Conservation (phyloP, 2,797 vertebrate genomes). For the Poeciliopsis gracilis region DNA sequence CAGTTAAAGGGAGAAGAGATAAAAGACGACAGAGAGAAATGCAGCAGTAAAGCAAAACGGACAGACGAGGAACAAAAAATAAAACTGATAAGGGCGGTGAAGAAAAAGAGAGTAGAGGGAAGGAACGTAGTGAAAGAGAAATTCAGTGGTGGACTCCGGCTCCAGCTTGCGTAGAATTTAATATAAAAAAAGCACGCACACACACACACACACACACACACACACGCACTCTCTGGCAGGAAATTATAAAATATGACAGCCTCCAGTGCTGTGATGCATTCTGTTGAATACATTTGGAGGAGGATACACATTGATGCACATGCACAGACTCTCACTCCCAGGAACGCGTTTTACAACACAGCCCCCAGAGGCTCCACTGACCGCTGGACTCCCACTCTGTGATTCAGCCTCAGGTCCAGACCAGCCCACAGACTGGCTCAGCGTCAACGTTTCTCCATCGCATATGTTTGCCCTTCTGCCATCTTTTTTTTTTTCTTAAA, state of each 20-base stretch:
- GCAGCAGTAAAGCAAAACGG: background rate
- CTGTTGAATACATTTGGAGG: constrained; percentile 66
- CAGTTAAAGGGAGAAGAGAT: constrained; percentile 22
- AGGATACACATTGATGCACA: constrained; percentile 43
- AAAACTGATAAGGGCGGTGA: constrained; percentile 51
- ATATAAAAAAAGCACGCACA: constrained; percentile 35
- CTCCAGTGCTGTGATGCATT: constrained; percentile 57
- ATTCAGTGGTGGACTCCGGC: constrained; percentile 60
- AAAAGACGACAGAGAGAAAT: constrained; percentile 28
- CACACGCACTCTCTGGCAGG: constrained; percentile 55
- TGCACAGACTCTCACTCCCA: constrained; percentile 22
- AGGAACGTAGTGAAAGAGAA: constrained; percentile 53
- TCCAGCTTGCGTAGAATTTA: constrained; percentile 66
- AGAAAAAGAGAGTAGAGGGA: constrained; percentile 14
- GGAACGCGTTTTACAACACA: constrained; percentile 34
- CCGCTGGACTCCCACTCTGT: constrained; percentile 67
- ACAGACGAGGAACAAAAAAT: constrained; percentile 16
- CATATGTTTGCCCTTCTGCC: constrained; percentile 39
- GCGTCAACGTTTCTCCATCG: constrained; percentile 39
- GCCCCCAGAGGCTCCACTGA: constrained; percentile 47
- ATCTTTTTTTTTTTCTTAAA: constrained; percentile 27
- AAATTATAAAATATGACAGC: constrained; percentile 65
- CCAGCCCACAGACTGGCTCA: constrained; percentile 52
- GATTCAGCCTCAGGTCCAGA: constrained; percentile 66
- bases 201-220: background rate